Evolutionary conservation across 2,113 vertebrate genomes (phyloP).

Genomic region (Coracopsis vasa): DNA sequence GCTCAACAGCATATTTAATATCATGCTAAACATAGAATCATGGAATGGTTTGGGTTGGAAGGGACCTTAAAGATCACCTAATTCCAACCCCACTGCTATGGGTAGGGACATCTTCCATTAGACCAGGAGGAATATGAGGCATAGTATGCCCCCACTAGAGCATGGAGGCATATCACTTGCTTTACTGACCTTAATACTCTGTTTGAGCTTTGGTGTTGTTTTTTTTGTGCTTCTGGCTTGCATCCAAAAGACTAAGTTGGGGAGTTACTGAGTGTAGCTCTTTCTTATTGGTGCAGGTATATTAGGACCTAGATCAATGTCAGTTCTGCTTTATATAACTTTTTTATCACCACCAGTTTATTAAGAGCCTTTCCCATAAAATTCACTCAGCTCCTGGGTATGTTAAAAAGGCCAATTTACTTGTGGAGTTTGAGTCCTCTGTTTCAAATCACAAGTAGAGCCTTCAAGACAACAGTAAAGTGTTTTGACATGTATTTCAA

Average conservation of each 20-base stretch:
- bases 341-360: background rate
- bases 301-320: background rate
- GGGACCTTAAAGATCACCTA: background rate
- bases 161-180: background rate
- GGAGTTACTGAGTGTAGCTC: background rate
- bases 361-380: background rate
- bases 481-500: background rate
- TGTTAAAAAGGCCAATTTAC: background rate
- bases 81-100: background rate
- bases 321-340: background rate
- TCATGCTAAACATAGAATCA: background rate
- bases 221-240: background rate
- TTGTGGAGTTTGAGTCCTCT: background rate
- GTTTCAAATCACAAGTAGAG: background rate
- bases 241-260: background rate
- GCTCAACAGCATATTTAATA: background rate
- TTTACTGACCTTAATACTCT: background rate
- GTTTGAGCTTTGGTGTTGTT: fast-evolving
- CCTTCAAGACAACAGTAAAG: background rate
- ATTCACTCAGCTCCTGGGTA: background rate
- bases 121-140: background rate
- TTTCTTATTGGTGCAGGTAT: background rate
- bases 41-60: background rate
- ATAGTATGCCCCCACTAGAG: background rate
- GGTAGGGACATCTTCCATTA: background rate